A percentile compares a stretch with the other conserved stretches of the same genome.
Evolutionary conservation across 2,888 invertebrate genomes (phyloP).

Genomic region (Laothoe populi): DNA sequence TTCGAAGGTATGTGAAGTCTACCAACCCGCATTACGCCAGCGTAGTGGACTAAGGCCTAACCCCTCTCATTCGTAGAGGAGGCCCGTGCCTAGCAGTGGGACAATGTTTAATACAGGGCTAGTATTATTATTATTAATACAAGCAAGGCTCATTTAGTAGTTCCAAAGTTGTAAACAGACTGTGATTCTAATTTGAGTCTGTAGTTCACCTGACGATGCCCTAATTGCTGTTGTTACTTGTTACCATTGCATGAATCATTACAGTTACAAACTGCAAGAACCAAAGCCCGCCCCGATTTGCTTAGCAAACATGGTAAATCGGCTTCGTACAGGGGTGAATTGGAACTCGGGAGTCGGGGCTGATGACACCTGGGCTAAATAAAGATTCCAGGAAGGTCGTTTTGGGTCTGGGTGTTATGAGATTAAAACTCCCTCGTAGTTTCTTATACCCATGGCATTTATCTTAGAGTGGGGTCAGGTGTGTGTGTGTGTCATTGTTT

Average conservation of each 20-base stretch:
- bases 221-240: conserved; percentile 18
- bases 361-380: not conserved
- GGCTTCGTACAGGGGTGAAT: conserved; percentile 41
- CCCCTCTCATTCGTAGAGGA: no score
- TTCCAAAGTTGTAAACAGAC: not conserved
- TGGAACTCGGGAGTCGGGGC: conserved; percentile 2
- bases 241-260: conserved; percentile 32
- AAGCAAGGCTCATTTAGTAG: not conserved
- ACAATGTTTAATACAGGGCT: no score
- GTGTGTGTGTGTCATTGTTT: no score
- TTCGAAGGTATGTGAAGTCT: no score
- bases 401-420: no score
- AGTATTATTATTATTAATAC: no score
- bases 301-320: conserved; percentile 54
- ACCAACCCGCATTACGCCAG: no score
- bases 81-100: no score
- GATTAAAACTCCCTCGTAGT: no score
- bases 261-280: conserved; percentile 45
- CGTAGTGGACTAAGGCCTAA: no score
- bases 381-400: not conserved
- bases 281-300: conserved; percentile 54
- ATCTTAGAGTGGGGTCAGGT: no score
- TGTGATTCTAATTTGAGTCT: not conserved
- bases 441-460: no score
- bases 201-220: conserved; percentile 9